Conservation (phyloP, 2,888 invertebrate genomes). For the Diplolepis rosae region DNA sequence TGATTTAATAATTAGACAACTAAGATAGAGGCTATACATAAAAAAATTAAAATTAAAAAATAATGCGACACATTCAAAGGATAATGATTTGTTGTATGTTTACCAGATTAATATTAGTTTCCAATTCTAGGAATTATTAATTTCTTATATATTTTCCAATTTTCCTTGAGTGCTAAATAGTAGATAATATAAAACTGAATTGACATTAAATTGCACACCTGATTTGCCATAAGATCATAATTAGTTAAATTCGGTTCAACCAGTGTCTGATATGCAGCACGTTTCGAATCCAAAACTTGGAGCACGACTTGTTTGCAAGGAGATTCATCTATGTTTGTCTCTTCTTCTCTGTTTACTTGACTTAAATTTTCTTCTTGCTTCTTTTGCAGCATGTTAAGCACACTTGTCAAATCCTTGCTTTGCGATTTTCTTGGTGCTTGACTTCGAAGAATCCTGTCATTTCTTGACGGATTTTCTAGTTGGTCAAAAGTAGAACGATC, state of each 20-base stretch:
- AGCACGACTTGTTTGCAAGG: constrained; percentile 60
- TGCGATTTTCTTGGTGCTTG: constrained; percentile 47
- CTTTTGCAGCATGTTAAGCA: constrained; percentile 56
- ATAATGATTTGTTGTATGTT: too few species aligned
- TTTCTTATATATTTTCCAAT: too few species aligned
- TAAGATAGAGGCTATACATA: too few species aligned
- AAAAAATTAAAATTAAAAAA: too few species aligned
- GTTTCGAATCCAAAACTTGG: constrained; percentile 78
- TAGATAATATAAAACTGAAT: too few species aligned
- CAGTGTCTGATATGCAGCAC: constrained; percentile 82
- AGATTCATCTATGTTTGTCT: constrained; percentile 27
- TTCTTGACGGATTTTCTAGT: constrained; percentile 43
- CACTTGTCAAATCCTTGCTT: constrained; percentile 58
- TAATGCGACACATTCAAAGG: too few species aligned
- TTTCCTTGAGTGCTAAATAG: too few species aligned
- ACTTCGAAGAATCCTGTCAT: constrained; percentile 55
- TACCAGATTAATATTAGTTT: too few species aligned
- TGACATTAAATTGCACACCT: too few species aligned
- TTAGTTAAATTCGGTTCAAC: constrained; percentile 63
- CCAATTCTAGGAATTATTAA: too few species aligned
- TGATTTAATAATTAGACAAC: too few species aligned
- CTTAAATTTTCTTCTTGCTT: constrained; percentile 42
- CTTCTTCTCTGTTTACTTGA: constrained; percentile 6
- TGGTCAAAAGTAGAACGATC: constrained; percentile 24
- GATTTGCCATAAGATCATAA: constrained; percentile 68